Evolutionary conservation across 2,888 invertebrate species (phyloP).

Genomic region (Andricus curvator): DNA sequence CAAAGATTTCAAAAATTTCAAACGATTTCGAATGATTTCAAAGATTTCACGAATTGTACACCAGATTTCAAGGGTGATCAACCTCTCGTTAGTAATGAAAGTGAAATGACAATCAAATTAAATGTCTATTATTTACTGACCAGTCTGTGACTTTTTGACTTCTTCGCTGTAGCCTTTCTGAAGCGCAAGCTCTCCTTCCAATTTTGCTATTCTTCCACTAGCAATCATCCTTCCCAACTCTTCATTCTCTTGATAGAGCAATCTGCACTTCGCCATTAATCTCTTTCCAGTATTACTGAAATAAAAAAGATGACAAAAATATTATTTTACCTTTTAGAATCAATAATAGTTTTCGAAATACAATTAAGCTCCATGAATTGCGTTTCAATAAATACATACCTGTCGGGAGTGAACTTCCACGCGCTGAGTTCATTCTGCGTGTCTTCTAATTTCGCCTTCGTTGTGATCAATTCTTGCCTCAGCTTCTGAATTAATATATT

Average conservation of each 20-base stretch:
- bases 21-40: background rate
- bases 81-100: background rate
- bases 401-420: conserved; percentile 99
- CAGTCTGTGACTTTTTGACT: conserved; percentile 97
- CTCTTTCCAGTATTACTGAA: conserved; percentile 96
- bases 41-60: background rate
- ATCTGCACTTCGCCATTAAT: conserved; percentile 97
- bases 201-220: conserved; percentile 94
- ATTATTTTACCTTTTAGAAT: conserved; percentile 6
- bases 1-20: too few relatives aligned
- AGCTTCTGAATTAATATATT: conserved; percentile 95
- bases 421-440: conserved; percentile 98
- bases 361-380: conserved; percentile 9
- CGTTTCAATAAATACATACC: conserved; percentile 74
- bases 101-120: background rate
- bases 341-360: background rate
- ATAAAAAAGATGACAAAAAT: conserved; percentile 49
- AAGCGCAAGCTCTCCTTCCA: conserved; percentile 96
- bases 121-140: conserved; percentile 78
- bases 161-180: conserved; percentile 98
- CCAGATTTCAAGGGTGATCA: too few relatives aligned
- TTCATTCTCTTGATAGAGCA: conserved; percentile 97
- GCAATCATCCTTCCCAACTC: conserved; percentile 97
- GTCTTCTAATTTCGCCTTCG: conserved; percentile 95
- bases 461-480: conserved; percentile 92